phyloP scores from a whole-genome alignment of 2,113 vertebrate genomes.

The Archilochus colubris region DNA sequence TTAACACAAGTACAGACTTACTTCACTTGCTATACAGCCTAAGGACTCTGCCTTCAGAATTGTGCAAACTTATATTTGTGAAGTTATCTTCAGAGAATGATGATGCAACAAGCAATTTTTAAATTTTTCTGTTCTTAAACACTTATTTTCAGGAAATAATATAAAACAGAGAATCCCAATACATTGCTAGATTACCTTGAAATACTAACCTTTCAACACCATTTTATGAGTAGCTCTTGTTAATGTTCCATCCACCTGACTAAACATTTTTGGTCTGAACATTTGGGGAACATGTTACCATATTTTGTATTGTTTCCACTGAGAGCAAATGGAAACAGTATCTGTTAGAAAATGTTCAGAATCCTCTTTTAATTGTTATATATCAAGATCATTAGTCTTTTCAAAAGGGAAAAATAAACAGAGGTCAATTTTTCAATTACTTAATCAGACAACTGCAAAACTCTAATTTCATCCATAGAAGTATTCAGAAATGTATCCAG shows the following conservation, averaged over 20 bases:
- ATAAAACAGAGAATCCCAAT: not conserved
- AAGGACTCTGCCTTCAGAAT: not conserved
- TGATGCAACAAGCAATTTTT: not conserved
- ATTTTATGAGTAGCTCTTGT: not conserved
- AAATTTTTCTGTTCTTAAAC: not conserved
- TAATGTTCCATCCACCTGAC: not conserved
- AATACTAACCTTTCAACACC: not conserved
- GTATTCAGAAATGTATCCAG: not conserved
- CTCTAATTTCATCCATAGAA: not conserved
- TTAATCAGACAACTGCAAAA: not conserved
- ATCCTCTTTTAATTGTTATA: not conserved
- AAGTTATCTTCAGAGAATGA: slow-evolving; percentile 24
- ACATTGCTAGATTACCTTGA: not conserved
- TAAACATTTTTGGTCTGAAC: not conserved
- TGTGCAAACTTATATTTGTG: not conserved
- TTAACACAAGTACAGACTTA: not conserved
- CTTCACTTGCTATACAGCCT: not conserved
- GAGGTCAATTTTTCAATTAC: not conserved
- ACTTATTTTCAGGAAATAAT: not conserved
- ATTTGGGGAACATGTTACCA: not conserved
- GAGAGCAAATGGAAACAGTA: not conserved
- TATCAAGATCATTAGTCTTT: not conserved
- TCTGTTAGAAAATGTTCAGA: not conserved
- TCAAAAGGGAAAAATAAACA: not conserved
- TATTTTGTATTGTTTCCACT: not conserved